Conservation (phyloP, 2,797 vertebrate genomes). For the Phylloscopus collybita region DNA sequence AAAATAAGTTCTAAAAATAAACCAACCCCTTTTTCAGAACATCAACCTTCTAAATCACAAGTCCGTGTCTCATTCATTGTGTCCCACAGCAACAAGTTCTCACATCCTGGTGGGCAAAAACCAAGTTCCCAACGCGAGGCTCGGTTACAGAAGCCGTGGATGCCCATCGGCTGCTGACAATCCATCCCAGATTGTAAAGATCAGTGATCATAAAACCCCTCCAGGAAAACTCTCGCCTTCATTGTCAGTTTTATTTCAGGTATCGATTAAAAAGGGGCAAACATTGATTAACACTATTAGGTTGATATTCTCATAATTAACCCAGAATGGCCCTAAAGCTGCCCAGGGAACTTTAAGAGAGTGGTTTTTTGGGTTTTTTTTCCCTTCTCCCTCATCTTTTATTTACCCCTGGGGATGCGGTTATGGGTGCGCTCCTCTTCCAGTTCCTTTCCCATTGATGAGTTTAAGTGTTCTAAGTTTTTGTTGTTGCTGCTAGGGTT, state of each 20-base stretch:
- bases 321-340: neutral
- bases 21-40: no score
- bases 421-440: neutral
- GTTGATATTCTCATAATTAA: neutral
- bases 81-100: neutral
- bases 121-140: neutral
- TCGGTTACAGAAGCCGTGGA: rapidly evolving
- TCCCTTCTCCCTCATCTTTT: neutral
- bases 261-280: neutral
- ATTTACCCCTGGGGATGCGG: neutral
- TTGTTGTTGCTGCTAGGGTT: no score
- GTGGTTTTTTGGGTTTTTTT: no score
- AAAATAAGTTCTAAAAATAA: no score
- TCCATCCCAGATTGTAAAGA: neutral
- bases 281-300: neutral
- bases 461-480: neutral
- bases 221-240: neutral
- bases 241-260: neutral
- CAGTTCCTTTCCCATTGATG: no score
- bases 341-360: neutral
- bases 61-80: no score
- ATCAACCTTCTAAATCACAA: no score
- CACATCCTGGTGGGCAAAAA: neutral
- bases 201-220: neutral
- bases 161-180: no score